These are phyloP conservation scores for Drosophila suboccidentalis DNA, from an alignment of 2,888 invertebrate genomes.

Conservation along the genomic window DNA sequence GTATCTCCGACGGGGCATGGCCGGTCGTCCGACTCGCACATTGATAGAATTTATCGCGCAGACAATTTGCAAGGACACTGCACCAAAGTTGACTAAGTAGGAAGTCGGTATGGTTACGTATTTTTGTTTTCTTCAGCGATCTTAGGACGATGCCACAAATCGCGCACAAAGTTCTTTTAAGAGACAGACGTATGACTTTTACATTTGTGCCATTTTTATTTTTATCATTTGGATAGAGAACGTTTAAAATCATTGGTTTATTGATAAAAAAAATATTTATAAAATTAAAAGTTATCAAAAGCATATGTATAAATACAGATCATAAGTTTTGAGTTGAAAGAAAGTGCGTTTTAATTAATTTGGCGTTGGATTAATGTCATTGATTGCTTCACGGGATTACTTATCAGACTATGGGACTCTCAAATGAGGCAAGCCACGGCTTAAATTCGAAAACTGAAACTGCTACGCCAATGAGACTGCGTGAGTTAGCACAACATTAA, in stretches of 20 bases:
- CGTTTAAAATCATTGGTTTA: conserved; percentile 62
- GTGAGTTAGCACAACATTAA: conserved; percentile 92
- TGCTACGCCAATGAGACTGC: conserved; percentile 87
- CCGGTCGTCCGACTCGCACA: conserved; percentile 91
- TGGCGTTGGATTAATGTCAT: conserved; percentile 34
- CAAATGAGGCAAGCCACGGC: conserved; percentile 46
- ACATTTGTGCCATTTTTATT: conserved; percentile 19
- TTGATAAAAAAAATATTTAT: conserved; percentile 51
- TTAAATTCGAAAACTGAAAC: conserved; percentile 25
- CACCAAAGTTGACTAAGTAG: conserved; percentile 70
- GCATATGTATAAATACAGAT: conserved; percentile 46
- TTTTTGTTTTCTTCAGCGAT: neutral
- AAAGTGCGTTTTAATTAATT: conserved; percentile 41
- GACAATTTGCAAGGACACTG: conserved; percentile 85
- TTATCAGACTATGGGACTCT: conserved; percentile 41
- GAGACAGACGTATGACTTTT: conserved; percentile 27
- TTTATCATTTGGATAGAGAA: conserved; percentile 21
- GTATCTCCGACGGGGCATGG: conserved; percentile 89
- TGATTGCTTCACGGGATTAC: conserved; percentile 64
- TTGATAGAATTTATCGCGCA: conserved; percentile 90
- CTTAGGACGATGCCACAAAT: conserved; percentile 3
- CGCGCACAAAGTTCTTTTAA: conserved; percentile 19
- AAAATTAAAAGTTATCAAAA: conserved; percentile 73
- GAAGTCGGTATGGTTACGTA: neutral
- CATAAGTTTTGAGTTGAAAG: conserved; percentile 15